Evolutionary conservation across 2,113 vertebrate genomes (phyloP).

Genomic region (Atlantisia rogersi): DNA sequence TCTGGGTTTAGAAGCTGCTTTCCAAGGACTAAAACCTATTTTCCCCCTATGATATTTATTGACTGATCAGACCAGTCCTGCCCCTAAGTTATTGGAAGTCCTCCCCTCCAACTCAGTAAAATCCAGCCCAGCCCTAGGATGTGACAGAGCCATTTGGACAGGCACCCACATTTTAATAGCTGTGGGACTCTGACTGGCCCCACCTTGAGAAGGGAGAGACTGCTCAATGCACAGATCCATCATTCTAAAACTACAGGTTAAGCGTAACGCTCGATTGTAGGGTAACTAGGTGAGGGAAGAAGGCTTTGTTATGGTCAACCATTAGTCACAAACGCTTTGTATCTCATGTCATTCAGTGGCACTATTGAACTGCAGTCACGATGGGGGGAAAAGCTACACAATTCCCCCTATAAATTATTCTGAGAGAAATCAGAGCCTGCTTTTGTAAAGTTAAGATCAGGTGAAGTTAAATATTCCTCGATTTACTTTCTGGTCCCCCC

Average conservation of each 20-base stretch:
- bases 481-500: neutral
- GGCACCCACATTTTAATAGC: neutral
- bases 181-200: neutral
- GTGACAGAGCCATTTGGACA: neutral
- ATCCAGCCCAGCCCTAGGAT: neutral
- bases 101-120: neutral
- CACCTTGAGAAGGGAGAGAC: neutral
- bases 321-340: neutral
- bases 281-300: neutral
- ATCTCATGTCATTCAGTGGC: neutral
- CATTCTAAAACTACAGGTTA: neutral
- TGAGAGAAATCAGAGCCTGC: neutral
- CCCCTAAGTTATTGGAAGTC: neutral
- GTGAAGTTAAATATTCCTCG: neutral
- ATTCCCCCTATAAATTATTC: neutral
- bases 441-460: neutral
- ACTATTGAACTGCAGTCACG: neutral
- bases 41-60: neutral
- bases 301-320: neutral
- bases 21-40: neutral
- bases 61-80: neutral
- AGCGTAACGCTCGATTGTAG: rapidly evolving
- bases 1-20: neutral
- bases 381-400: neutral
- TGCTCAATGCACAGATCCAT: rapidly evolving